These are phyloP conservation scores for Ephestia elutella DNA, from an alignment of 1,140 invertebrate species.

Conservation along the genomic window DNA sequence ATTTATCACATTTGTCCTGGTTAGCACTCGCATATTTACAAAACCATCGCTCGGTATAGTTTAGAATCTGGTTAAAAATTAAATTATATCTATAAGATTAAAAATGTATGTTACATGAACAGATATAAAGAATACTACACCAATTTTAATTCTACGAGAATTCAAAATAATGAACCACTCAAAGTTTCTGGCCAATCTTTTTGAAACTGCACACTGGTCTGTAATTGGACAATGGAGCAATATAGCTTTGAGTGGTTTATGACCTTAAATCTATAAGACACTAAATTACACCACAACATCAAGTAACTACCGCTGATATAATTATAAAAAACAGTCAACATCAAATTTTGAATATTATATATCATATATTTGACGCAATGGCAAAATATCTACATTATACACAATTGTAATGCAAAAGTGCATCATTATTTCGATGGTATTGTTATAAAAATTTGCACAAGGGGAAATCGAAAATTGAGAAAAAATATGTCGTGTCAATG, in stretches of 20 bases:
- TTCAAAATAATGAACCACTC: constrained; percentile 62
- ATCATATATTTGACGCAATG: constrained; percentile 66
- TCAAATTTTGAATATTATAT: constrained; percentile 73
- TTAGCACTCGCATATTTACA: constrained; percentile 62
- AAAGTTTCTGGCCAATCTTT: constrained; percentile 30
- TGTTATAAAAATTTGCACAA: constrained; percentile 32
- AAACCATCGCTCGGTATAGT: constrained; percentile 49
- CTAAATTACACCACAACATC: constrained; percentile 75
- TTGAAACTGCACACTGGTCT: not conserved
- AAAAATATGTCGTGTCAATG: not conserved
- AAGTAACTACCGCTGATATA: constrained; percentile 74
- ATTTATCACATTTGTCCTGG: constrained; percentile 70
- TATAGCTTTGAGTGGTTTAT: constrained; percentile 47
- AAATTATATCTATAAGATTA: constrained; percentile 42
- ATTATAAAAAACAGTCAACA: constrained; percentile 76
- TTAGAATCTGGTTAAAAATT: constrained; percentile 57
- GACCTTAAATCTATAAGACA: constrained; percentile 67
- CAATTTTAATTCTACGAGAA: constrained; percentile 66
- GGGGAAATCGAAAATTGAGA: constrained; percentile 29
- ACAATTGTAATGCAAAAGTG: constrained; percentile 58
- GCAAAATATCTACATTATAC: constrained; percentile 71
- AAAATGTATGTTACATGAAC: constrained; percentile 57
- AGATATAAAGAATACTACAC: constrained; percentile 70
- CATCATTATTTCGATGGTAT: constrained; percentile 43
- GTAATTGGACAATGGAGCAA: not conserved